These are phyloP conservation scores for Pristionchus exspectatus DNA, from an alignment of 2,888 invertebrate genomes.

Conservation along the genomic window DNA sequence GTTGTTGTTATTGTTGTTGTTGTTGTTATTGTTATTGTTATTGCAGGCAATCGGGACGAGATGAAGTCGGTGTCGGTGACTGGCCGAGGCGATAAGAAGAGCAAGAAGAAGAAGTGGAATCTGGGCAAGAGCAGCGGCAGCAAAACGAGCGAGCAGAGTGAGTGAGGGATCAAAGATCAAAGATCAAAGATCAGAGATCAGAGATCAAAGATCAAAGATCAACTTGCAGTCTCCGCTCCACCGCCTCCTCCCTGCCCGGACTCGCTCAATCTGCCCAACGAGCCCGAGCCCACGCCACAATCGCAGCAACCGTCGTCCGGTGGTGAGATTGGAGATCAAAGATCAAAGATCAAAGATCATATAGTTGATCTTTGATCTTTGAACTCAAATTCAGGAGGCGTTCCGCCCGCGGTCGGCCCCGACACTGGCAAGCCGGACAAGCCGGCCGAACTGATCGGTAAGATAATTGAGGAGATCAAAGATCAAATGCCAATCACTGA, in stretches of 20 bases:
- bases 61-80: conserved; percentile 33
- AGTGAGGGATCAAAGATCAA: neutral
- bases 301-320: neutral
- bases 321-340: neutral
- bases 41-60: conserved; percentile 17
- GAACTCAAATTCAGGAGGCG: neutral
- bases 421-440: conserved; percentile 42
- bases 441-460: conserved; percentile 32
- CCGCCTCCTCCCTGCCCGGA: conserved; percentile 24
- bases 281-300: neutral
- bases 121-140: conserved; percentile 11
- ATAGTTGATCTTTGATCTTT: too few relatives aligned
- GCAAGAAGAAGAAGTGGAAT: neutral
- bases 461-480: neutral
- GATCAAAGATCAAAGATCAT: too few relatives aligned
- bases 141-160: conserved; percentile 36
- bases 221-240: neutral
- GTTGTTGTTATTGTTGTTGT: neutral
- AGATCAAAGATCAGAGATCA: neutral
- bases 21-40: neutral
- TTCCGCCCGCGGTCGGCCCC: neutral
- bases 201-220: conserved; percentile 19
- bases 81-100: neutral
- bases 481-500: neutral
- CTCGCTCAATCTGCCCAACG: conserved; percentile 4